phyloP scores from a whole-genome alignment of 2,113 vertebrate genomes.

The Rhabdornis inornatus region DNA sequence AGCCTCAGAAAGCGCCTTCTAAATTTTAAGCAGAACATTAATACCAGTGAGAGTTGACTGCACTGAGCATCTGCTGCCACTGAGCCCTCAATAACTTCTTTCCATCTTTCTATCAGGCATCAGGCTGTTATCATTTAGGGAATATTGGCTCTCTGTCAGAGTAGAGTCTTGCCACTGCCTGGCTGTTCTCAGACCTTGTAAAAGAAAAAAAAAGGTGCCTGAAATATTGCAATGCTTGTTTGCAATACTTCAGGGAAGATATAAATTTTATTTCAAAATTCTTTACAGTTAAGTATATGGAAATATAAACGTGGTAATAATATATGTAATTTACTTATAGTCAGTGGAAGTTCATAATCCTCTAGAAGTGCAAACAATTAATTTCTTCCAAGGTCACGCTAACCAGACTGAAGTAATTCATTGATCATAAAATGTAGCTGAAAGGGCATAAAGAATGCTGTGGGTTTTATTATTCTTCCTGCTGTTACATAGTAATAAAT shows the following conservation, averaged over 20 bases:
- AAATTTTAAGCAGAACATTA: neutral
- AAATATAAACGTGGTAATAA: neutral
- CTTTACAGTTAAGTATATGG: neutral
- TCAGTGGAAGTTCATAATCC: neutral
- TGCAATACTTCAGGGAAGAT: neutral
- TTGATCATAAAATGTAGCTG: neutral
- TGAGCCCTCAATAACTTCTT: neutral
- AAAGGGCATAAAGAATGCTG: neutral
- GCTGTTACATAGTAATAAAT: neutral
- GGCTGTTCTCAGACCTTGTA: neutral
- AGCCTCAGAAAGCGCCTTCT: neutral
- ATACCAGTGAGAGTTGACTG: neutral
- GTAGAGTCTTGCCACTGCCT: neutral
- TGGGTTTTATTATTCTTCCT: neutral
- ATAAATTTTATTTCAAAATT: neutral
- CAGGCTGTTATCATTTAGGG: neutral
- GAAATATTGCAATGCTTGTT: neutral
- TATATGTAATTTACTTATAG: neutral
- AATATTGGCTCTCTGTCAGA: neutral
- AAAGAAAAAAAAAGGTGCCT: neutral
- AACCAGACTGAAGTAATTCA: constrained; percentile 2
- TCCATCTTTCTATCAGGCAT: neutral
- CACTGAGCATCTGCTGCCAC: neutral
- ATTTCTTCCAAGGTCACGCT: constrained; percentile 34
- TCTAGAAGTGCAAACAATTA: neutral